These are phyloP conservation scores for Drosophila cognata DNA, from an alignment of 2,888 invertebrate species.

Conservation along the genomic window DNA sequence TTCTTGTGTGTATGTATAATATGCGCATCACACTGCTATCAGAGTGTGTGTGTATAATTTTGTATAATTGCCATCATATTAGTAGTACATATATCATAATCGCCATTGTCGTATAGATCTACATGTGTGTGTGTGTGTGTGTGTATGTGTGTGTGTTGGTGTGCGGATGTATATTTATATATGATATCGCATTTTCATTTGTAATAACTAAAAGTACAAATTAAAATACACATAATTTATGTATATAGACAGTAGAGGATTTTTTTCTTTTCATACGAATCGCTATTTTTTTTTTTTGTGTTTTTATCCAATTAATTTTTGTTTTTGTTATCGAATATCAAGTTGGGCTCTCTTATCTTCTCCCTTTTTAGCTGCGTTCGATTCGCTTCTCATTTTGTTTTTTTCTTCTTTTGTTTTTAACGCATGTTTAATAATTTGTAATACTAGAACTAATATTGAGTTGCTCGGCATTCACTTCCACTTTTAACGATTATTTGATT, in stretches of 20 bases:
- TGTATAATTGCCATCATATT: conserved; percentile 35
- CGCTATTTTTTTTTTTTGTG: conserved; percentile 19
- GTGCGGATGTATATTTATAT: conserved; percentile 54
- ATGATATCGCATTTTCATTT: conserved; percentile 62
- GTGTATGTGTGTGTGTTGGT: conserved; percentile 37
- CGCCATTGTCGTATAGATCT: conserved; percentile 44
- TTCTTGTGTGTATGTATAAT: conserved; percentile 54
- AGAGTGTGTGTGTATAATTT: conserved; percentile 18
- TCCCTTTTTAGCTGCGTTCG: conserved; percentile 34
- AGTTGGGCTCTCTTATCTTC: conserved; percentile 34
- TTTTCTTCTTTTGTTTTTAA: conserved; percentile 26
- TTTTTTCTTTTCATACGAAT: conserved; percentile 34
- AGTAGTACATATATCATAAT: conserved; percentile 48
- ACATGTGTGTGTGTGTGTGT: conserved; percentile 44
- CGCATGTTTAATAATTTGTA: conserved; percentile 66
- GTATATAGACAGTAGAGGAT: conserved; percentile 65
- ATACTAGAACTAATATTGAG: conserved; percentile 76
- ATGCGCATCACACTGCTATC: conserved; percentile 53
- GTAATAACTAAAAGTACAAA: conserved; percentile 74
- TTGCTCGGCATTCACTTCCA: conserved; percentile 72
- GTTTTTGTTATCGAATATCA: conserved; percentile 59
- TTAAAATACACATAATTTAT: conserved; percentile 65
- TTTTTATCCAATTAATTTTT: conserved; percentile 10
- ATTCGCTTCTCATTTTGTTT: conserved; percentile 15
- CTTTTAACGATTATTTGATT: conserved; percentile 61